Evolutionary conservation across 2,888 invertebrate genomes (phyloP).

Genomic region (Eristalinus sepulchralis): DNA sequence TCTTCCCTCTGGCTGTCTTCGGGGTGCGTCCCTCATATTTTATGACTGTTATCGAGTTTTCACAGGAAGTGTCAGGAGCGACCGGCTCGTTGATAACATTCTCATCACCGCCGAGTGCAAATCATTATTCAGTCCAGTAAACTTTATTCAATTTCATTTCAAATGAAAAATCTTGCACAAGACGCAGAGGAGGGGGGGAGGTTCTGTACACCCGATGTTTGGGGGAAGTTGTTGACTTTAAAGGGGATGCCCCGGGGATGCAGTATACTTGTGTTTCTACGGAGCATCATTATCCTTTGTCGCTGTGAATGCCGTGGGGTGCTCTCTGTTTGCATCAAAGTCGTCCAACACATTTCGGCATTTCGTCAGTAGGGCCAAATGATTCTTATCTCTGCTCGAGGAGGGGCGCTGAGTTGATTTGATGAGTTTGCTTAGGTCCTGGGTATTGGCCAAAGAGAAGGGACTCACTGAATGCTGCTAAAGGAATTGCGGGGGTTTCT

Average conservation of each 20-base stretch:
- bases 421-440: background rate
- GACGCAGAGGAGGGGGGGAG: background rate
- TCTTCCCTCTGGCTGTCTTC: background rate
- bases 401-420: background rate
- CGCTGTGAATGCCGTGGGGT: background rate
- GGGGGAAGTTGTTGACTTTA: background rate
- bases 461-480: background rate
- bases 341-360: background rate
- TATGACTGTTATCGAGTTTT: conserved; percentile 13
- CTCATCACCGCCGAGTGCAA: background rate
- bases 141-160: conserved; percentile 18
- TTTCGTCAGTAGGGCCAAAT: background rate
- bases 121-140: conserved; percentile 22
- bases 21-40: conserved; percentile 7
- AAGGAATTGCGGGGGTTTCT: background rate
- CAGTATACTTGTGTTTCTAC: background rate
- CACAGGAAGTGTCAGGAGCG: conserved; percentile 13
- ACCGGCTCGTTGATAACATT: background rate
- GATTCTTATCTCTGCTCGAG: background rate
- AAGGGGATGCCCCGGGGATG: background rate
- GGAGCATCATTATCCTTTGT: background rate
- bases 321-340: background rate
- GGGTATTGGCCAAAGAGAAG: background rate
- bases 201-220: background rate
- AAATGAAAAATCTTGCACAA: background rate